Evolutionary conservation across 2,888 invertebrate genomes (phyloP).

Genomic region (Lasioglossum figueresi): DNA sequence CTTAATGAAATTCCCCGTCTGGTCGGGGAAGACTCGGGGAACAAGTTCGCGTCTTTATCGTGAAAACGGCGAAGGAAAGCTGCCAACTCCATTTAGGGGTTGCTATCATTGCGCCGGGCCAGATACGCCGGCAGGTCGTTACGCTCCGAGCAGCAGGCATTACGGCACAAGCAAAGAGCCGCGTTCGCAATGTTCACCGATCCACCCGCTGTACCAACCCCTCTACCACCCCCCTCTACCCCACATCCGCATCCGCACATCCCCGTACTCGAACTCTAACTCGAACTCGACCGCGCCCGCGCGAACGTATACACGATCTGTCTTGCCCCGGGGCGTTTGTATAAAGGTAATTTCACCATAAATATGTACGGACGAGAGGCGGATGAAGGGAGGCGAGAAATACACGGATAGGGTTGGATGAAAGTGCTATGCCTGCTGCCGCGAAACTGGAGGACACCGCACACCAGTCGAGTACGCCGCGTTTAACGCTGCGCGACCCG

Average conservation of each 20-base stretch:
- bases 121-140: constrained; percentile 66
- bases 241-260: background rate
- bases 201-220: background rate
- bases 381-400: background rate
- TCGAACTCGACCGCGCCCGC: background rate
- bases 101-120: constrained; percentile 62
- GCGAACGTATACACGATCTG: constrained; percentile 41
- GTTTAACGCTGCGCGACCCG: background rate
- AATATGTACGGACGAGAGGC: constrained; percentile 28
- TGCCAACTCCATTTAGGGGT: constrained; percentile 64
- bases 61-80: constrained; percentile 61
- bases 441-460: background rate
- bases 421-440: background rate
- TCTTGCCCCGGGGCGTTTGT: constrained; percentile 57
- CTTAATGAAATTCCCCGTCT: constrained; percentile 71
- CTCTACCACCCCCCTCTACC: background rate
- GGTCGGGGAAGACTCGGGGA: constrained; percentile 43
- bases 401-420: constrained; percentile 10
- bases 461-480: background rate
- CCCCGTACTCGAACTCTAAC: background rate
- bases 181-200: constrained; percentile 30
- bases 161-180: constrained; percentile 43
- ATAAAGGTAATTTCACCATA: constrained; percentile 62
- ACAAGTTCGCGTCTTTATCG: constrained; percentile 67
- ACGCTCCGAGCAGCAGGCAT: constrained; percentile 48